Evolutionary conservation across 2,113 vertebrate genomes (phyloP), one percentile per base, ranked within the genome.

Genomic region (Peromyscus leucopus): DNA sequence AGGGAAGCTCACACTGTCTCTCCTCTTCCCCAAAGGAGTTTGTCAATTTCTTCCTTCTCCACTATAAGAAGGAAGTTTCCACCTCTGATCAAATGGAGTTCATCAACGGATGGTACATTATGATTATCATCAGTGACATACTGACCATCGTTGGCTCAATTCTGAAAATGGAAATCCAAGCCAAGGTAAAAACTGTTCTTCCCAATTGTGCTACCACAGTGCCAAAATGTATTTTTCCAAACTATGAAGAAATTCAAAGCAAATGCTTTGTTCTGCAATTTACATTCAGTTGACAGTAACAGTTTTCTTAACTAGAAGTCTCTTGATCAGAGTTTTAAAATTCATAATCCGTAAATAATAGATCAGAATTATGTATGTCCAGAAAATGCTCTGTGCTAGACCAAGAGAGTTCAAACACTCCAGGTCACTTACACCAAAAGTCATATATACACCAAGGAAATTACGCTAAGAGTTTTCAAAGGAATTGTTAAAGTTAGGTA

Each of bases 111-210:
- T 99, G 99, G 99, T 99, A 99, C 93, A 99, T 99, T 95, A 98
- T 99, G 90, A 99, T 99, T 97, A 99, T 99, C 5, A 67, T 99
- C 90, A 99, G 99, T 0, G 99, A 99, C 96, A 98, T 99, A 5
- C 95, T 99, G 93, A 99, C 99, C 88, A 98, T 99, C 67, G 95
- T 98, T 96, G 99, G 99, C 85, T 99, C 99, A 15, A 98, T 98
- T 51, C 98, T 99, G 82, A 99, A 99, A 98, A 99, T 99, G 98
- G 99, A 99, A 98, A 99, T 99, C 96, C 99, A 99, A 97, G 99
- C 99, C 71, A 99, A 99, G 99, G 99, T 99, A 98, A 98, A 98
- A 94, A 11, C 0, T 88, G 90, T 4, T 46, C 4, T 48, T 69
- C 24, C 57, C 78, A 65, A 48, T 48, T 63, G 86, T 88, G 71